phyloP scores from a whole-genome alignment of 2,888 invertebrate species.

The Dynastes grantii region DNA sequence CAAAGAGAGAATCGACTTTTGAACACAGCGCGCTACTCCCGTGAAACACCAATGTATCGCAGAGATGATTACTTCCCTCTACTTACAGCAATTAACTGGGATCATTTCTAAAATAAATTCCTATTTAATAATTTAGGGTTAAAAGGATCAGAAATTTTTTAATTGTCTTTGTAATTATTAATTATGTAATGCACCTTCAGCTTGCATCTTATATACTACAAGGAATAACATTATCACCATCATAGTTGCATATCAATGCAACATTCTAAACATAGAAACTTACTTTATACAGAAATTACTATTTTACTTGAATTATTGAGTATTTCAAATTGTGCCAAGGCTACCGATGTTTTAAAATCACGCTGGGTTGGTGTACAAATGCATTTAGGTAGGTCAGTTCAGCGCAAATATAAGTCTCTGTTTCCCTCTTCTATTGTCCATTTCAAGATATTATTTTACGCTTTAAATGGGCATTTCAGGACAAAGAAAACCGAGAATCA shows the following conservation, averaged over 20 bases:
- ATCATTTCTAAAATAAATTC: too few species aligned
- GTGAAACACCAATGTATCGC: too few species aligned
- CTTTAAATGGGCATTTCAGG: background rate
- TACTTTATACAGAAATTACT: constrained; percentile 18
- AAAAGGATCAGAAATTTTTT: too few species aligned
- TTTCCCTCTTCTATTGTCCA: background rate
- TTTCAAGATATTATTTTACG: background rate
- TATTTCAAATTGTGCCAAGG: constrained; percentile 42
- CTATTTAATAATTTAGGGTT: too few species aligned
- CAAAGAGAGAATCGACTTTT: too few species aligned
- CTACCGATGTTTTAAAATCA: constrained; percentile 8
- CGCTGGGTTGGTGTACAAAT: background rate
- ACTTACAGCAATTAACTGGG: background rate
- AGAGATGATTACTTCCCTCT: background rate
- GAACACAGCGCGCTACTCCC: too few species aligned
- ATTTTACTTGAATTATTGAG: constrained; percentile 36
- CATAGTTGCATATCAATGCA: background rate
- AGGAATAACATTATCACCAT: background rate
- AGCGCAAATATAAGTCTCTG: background rate
- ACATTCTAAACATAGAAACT: background rate
- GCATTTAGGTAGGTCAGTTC: constrained; percentile 23
- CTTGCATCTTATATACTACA: background rate
- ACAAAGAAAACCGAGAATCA: background rate
- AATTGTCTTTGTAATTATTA: too few species aligned
- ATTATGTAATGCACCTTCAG: too few species aligned